Base-by-base conservation (phyloP, 2,888 invertebrate genomes). In the Melanotus villosus region DNA sequence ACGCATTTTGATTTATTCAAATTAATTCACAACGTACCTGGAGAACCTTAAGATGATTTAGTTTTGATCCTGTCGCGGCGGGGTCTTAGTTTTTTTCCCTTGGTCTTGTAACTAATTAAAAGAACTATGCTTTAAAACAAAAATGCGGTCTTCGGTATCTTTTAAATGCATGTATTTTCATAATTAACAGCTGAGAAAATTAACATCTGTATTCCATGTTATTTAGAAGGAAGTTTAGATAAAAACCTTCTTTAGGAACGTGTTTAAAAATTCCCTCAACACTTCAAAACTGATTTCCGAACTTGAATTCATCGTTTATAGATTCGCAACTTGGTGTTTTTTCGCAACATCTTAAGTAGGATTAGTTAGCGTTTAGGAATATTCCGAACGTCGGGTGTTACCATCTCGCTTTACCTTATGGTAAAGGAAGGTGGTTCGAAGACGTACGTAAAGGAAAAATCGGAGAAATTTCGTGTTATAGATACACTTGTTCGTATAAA, bases 311-410 rank as follows among this genome's bases (percentile, higher is more conserved):
- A 71, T 68, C 71, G 71, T 68, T 65, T 59, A 71, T 71, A 71
- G 68, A 69, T 71, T 71, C 71, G 54, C 69, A 71, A 71, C 58
- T 70, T 66, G 70, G 65, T 65, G 60, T 68, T 72, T 75, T 75
- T 70, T 69, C 71, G 59, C 65, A 76, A 76, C 75, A 75, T 76
- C 75, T 75, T 76, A 76, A 76, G 75, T 73, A 74, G 76, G 76
- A 75, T 76, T 76, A 77, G 66, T 63, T 56, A 45, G 62, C 63
- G 58, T 63, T 68, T 54, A 58, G 65, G 45, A 43, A 67, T 52
- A 23, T 43, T 38, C 57, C 23, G 9, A 41, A 58, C 65, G 70
- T 63, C 65, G 10, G 50, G 32, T 30, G 16, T 14, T 18, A n/a
- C 19, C 52, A 18, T 43, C 45, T 30, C 52, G 21, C 45, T 43